A percentile compares a stretch with the other conserved stretches of the same genome.
These are phyloP conservation scores for Dryadula phaetusa DNA, from an alignment of 2,888 invertebrate species.

Conservation along the genomic window DNA sequence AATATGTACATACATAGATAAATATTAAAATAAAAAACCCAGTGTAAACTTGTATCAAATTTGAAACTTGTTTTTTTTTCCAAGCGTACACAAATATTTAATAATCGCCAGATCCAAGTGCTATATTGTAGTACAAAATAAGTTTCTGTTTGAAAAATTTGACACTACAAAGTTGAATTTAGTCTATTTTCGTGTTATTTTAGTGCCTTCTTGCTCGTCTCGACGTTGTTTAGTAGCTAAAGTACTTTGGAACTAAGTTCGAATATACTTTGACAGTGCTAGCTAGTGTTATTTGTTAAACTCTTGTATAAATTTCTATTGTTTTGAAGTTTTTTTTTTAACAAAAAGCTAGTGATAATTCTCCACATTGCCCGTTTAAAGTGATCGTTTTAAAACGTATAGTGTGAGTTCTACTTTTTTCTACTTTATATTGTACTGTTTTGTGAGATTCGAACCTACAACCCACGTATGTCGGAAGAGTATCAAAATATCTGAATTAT, in stretches of 20 bases:
- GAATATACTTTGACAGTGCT: conserved; percentile 23
- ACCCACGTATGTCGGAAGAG: too few species aligned
- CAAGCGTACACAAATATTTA: conserved; percentile 38
- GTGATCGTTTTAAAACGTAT: too few species aligned
- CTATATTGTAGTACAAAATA: conserved; percentile 38
- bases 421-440: too few species aligned
- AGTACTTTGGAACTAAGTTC: conserved; percentile 48
- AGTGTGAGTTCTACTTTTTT: too few species aligned
- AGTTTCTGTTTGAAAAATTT: conserved; percentile 32
- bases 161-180: conserved; percentile 21
- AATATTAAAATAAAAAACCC: too few species aligned
- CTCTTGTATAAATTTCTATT: background rate
- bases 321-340: background rate
- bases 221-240: conserved; percentile 43
- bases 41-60: too few species aligned
- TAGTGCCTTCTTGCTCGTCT: conserved; percentile 50
- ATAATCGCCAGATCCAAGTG: conserved; percentile 38
- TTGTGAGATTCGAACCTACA: too few species aligned
- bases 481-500: too few species aligned
- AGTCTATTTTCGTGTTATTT: conserved; percentile 46
- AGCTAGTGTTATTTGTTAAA: conserved; percentile 5
- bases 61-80: background rate
- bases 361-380: too few species aligned
- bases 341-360: too few species aligned
- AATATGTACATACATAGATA: too few species aligned